Conservation (phyloP, 2,113 vertebrate species). For the Emydura subglobosa region DNA sequence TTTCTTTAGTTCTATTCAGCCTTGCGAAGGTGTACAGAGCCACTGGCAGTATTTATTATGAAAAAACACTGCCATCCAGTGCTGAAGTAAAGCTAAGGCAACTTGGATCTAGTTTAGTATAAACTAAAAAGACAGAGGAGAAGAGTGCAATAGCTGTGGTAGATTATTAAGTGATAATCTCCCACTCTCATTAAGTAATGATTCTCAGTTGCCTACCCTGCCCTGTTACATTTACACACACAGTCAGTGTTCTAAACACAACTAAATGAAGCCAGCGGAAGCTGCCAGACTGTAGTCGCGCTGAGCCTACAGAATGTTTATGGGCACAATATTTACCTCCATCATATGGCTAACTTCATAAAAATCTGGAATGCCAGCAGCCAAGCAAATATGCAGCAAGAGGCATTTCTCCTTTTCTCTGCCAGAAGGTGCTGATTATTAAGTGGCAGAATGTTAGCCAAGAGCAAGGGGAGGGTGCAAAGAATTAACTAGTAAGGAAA, state of each 20-base stretch:
- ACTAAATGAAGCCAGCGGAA: not conserved
- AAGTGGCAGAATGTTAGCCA: not conserved
- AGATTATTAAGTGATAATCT: not conserved
- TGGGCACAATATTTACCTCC: not conserved
- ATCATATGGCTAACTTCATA: accelerated
- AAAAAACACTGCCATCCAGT: constrained; percentile 1
- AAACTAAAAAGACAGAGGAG: not conserved
- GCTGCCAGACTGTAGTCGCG: not conserved
- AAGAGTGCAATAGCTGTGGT: not conserved
- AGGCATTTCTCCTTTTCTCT: not conserved
- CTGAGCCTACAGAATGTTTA: accelerated
- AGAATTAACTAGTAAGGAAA: accelerated
- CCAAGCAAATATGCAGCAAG: not conserved
- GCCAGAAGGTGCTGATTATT: not conserved
- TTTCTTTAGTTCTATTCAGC: not conserved
- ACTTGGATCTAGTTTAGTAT: not conserved
- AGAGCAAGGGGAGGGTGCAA: accelerated
- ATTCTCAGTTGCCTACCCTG: accelerated
- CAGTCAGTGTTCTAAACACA: not conserved
- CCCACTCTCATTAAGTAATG: not conserved
- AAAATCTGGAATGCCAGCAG: not conserved
- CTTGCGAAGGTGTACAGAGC: not conserved
- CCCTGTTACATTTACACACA: accelerated
- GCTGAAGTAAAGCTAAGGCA: not conserved
- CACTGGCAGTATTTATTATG: not conserved